phyloP scores from a whole-genome alignment of 2,888 invertebrate genomes.

The Plebejus argus region DNA sequence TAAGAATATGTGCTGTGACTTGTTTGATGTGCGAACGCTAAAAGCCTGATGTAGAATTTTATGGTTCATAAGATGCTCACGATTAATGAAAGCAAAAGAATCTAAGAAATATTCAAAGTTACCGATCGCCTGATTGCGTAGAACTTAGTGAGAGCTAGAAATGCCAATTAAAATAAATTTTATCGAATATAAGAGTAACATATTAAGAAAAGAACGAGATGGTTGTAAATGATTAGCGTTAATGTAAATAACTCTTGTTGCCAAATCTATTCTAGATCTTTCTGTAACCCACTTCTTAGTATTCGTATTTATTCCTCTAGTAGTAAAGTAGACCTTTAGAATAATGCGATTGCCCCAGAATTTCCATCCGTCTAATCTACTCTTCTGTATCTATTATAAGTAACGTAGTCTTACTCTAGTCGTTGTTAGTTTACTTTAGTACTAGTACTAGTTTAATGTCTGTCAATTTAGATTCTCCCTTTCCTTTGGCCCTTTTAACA shows the following conservation, averaged over 20 bases:
- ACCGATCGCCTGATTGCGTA: slow-evolving; percentile 33
- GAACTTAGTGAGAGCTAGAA: slow-evolving; percentile 40
- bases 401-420: slow-evolving; percentile 70
- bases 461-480: slow-evolving; percentile 15
- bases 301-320: slow-evolving; percentile 48
- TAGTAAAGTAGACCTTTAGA: slow-evolving; percentile 51
- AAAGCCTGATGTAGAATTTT: slow-evolving; percentile 32
- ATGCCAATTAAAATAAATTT: slow-evolving; percentile 37
- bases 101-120: slow-evolving; percentile 18
- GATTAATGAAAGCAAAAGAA: slow-evolving; percentile 25
- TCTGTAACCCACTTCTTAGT: slow-evolving; percentile 41
- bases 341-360: slow-evolving; percentile 80
- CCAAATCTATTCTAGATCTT: slow-evolving; percentile 46
- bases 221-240: slow-evolving; percentile 28
- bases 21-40: slow-evolving; percentile 51
- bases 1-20: slow-evolving; percentile 66
- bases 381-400: slow-evolving; percentile 77
- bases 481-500: not conserved
- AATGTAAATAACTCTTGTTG: slow-evolving; percentile 47
- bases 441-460: slow-evolving; percentile 41
- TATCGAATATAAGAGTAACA: slow-evolving; percentile 34
- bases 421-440: slow-evolving; percentile 55
- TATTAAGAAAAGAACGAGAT: slow-evolving; percentile 21
- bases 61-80: slow-evolving; percentile 19
- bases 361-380: slow-evolving; percentile 81